Conservation (phyloP, 2,888 invertebrate genomes). For the Zaprionus bogoriensis region DNA sequence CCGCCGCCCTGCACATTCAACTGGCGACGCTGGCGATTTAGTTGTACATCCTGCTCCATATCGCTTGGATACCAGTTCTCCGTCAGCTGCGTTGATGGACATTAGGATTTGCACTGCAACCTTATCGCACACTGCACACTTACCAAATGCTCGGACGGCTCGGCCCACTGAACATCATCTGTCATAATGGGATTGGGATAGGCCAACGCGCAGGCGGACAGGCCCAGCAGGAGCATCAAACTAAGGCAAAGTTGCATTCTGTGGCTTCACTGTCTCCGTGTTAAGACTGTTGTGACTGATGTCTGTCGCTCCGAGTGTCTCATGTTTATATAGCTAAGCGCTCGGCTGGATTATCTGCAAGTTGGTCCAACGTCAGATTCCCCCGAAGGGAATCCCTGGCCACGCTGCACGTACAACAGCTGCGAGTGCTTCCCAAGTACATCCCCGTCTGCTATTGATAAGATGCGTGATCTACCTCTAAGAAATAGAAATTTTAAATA, state of each 20-base stretch:
- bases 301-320: background rate
- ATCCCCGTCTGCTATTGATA: slow-evolving; percentile 40
- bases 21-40: slow-evolving; percentile 51
- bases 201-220: slow-evolving; percentile 10
- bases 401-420: background rate
- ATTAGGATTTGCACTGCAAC: slow-evolving; percentile 5
- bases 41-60: background rate
- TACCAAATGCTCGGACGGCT: slow-evolving; percentile 4
- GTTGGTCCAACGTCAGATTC: slow-evolving; percentile 9
- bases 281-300: background rate
- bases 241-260: slow-evolving; percentile 21
- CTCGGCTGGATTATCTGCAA: slow-evolving; percentile 10
- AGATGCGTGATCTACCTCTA: slow-evolving; percentile 7
- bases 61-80: no score
- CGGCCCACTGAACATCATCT: slow-evolving; percentile 4
- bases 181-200: slow-evolving; percentile 4
- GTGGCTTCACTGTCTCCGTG: background rate
- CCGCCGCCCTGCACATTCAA: slow-evolving; percentile 52
- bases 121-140: background rate
- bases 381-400: slow-evolving; percentile 34
- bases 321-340: slow-evolving; percentile 8
- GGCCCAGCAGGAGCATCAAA: slow-evolving; percentile 7
- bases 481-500: no score
- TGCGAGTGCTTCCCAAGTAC: slow-evolving; percentile 38
- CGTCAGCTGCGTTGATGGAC: background rate